Evolutionary conservation across 1,140 invertebrate species (phyloP).

Genomic region (Eubasilissa regina): DNA sequence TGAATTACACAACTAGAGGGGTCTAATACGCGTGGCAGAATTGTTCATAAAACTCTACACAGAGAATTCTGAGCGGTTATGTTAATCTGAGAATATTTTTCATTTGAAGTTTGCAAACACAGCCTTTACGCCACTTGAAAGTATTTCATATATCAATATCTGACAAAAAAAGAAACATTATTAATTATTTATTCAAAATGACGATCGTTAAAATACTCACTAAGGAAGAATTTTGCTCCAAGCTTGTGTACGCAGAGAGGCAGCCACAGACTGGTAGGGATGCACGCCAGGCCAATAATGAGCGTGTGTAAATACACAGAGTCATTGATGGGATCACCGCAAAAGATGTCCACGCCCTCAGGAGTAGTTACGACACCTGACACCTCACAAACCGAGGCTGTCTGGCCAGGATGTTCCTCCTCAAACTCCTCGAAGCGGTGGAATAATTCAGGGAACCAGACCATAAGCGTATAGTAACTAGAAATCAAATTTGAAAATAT

Average conservation of each 20-base stretch:
- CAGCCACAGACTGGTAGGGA: slow-evolving; percentile 81
- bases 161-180: not conserved
- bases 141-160: too few species aligned
- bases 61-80: too few species aligned
- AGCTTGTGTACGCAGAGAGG: slow-evolving; percentile 81
- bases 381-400: slow-evolving; percentile 82
- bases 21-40: too few species aligned
- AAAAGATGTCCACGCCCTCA: slow-evolving; percentile 69
- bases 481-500: slow-evolving; percentile 56
- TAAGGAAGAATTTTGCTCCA: slow-evolving; percentile 83
- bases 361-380: slow-evolving; percentile 68
- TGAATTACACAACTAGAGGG: too few species aligned
- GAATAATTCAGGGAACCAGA: slow-evolving; percentile 89
- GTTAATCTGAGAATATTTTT: too few species aligned
- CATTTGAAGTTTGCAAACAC: too few species aligned
- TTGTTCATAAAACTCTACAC: too few species aligned
- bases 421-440: slow-evolving; percentile 83
- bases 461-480: slow-evolving; percentile 88
- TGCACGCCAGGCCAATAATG: slow-evolving; percentile 81
- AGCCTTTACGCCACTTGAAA: too few species aligned
- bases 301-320: slow-evolving; percentile 82
- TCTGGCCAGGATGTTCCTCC: slow-evolving; percentile 73
- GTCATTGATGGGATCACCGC: slow-evolving; percentile 74
- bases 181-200: not conserved
- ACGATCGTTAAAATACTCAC: slow-evolving; percentile 69